Evolutionary conservation across 2,888 invertebrate genomes (phyloP), one percentile per base, ranked within the genome.

Genomic region (Mimas tiliae): DNA sequence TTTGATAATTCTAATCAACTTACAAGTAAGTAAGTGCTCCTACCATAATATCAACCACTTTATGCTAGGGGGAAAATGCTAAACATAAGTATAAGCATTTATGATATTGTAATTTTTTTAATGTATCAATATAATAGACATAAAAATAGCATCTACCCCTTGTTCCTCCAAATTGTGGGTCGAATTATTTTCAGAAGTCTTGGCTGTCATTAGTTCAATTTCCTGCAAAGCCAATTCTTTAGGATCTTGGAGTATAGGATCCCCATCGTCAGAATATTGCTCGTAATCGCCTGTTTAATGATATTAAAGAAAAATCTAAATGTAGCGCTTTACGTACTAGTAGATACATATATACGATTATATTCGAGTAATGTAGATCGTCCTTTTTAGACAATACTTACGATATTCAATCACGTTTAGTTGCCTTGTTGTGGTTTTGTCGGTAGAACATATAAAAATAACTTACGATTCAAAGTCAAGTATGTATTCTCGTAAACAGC

Each of bases 391-490:
- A 42, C 38, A 7, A 52, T 14, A 63, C 19, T 50, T 55, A 66
- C n/a, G 21, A 33, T 47, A 48, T 34, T 47, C 3, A 52, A 63
- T 53, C 62, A 65, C 50, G 19, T 21, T 38, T 51, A 21, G 16
- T 38, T 42, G 65, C 62, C 33, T 38, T 58, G n/a, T 34, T 58
- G 50, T n/a, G 50, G 50, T 50, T 50, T 50, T 0, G 19, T 19
- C 50, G 9, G 6, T 7, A 1, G 16, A 50, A 6, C 19, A 50
- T 33, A 3, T 47, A 27, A 8, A n/a, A 47, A 62, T 51, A 47
- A 85, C 91, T 85, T 69, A 91, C 91, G 88, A 72, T 91, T 91
- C 63, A 91, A 73, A 65, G 87, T 86, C 65, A 88, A 80, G 71
- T 84, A 89, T 14, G 86, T 83, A 70, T 84, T 80, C 82, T 87